These are phyloP conservation scores for Belgica antarctica DNA, from an alignment of 2,888 invertebrate species.

Conservation along the genomic window DNA sequence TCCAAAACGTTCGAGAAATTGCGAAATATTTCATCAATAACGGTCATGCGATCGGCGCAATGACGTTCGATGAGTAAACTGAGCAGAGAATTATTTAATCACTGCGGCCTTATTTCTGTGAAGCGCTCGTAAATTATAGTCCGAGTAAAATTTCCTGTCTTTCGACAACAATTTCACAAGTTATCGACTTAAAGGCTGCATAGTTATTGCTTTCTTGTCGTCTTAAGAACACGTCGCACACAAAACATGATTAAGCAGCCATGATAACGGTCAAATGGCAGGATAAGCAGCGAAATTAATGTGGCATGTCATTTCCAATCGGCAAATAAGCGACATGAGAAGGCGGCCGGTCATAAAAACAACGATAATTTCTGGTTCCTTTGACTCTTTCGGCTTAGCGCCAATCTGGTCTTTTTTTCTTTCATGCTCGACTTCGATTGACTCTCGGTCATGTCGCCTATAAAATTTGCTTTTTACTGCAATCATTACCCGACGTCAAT, in stretches of 20 bases:
- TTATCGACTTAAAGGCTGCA: not conserved
- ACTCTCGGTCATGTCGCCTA: slow-evolving; percentile 36
- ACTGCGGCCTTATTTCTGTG: not conserved
- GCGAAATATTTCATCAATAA: not conserved
- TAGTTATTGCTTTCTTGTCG: not conserved
- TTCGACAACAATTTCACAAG: not conserved
- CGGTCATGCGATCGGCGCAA: not conserved
- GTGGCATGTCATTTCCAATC: slow-evolving; percentile 7
- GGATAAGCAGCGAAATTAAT: not conserved
- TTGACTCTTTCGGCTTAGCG: slow-evolving; percentile 1
- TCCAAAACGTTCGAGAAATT: not conserved
- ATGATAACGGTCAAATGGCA: not conserved
- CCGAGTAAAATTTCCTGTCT: not conserved
- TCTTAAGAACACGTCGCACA: not conserved
- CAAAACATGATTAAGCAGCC: not conserved
- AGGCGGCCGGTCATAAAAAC: slow-evolving; percentile 1
- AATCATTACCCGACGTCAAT: slow-evolving; percentile 36
- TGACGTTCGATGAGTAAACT: not conserved
- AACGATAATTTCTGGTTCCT: slow-evolving; percentile 15
- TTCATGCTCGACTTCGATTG: not conserved
- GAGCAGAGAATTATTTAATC: not conserved
- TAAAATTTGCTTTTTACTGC: slow-evolving; percentile 34
- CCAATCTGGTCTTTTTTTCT: slow-evolving; percentile 33
- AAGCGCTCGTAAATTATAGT: not conserved
- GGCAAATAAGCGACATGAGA: not conserved